Evolutionary conservation across 2,888 invertebrate genomes (phyloP).

Genomic region (Caradrina clavipalpis): DNA sequence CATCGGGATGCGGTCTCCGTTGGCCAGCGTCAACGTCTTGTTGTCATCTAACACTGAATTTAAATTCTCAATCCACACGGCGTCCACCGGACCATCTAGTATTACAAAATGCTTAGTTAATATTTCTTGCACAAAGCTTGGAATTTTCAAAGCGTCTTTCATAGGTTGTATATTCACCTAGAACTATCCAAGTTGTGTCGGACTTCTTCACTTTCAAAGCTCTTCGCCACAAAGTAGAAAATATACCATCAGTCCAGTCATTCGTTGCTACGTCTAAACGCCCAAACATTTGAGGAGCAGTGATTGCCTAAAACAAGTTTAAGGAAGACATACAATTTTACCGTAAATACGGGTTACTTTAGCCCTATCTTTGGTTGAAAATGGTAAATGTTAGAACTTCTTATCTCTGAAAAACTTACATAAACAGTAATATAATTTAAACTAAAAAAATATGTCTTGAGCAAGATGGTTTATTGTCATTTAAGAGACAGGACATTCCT

Average conservation of each 20-base stretch:
- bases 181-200: conserved; percentile 93
- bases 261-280: conserved; percentile 97
- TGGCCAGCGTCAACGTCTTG: conserved; percentile 96
- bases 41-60: conserved; percentile 98
- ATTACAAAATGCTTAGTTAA: neutral
- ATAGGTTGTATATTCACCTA: conserved; percentile 69
- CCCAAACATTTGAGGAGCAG: conserved; percentile 98
- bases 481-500: too few relatives aligned
- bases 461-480: too few relatives aligned
- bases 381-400: too few relatives aligned
- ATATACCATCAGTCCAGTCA: conserved; percentile 99
- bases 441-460: too few relatives aligned
- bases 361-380: too few relatives aligned
- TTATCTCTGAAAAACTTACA: too few relatives aligned
- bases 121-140: neutral
- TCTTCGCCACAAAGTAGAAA: conserved; percentile 96
- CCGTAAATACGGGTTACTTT: too few relatives aligned
- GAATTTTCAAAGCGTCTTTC: neutral
- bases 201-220: conserved; percentile 94
- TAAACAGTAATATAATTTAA: too few relatives aligned
- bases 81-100: conserved; percentile 96
- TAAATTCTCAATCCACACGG: conserved; percentile 98
- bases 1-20: conserved; percentile 97
- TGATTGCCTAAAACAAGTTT: conserved; percentile 92
- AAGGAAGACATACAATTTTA: too few relatives aligned